Base-by-base conservation (phyloP, 2,113 vertebrate genomes). In the Lophius piscatorius region DNA sequence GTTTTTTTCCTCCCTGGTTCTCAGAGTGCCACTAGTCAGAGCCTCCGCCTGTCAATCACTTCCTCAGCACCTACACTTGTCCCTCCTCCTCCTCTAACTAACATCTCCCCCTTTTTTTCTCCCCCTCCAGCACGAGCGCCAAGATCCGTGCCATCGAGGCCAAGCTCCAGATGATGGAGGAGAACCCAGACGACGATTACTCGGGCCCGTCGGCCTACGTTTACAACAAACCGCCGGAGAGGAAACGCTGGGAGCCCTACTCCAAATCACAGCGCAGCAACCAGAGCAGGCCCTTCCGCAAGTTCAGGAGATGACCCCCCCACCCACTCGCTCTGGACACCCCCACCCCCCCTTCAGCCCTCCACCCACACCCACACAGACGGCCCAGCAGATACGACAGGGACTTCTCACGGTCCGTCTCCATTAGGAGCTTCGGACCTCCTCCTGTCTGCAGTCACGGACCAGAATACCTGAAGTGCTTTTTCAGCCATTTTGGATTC, bases 131-230 rank as follows among this genome's bases (percentile, higher is more conserved):
- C 16, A 94, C 96, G 61, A 98, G 93, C 62, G 96, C 96, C 9
- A 99, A 98, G 86, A 99, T 98, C 71, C 95, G 96, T 61, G 97
- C 96, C 78, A 99, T 99, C 31, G 96, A 99, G 88, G 95, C 97
- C 64, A 99, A 99, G 89, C 94, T 98, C 78, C 98, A 98, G 89
- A 98, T 99, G 97, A 99, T 99, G 97, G 95, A 96, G 31, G 95
- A 98, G 78, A 98, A 99, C 51, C 95, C 95, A 3, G 96, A 99
- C 0, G 93, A 93, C 0, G 94, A 96, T 64, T 94, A 93, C 49
- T 86, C 94, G 0, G 94, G 93, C 13, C 94, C 95, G 0, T 94
- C 95, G 0, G 88, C 94, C 16, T 96, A 98, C 71, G 91, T 95
- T 41, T 96, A 98, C 91, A 96, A 98, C 90, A 98, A 98, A 58